Evolutionary conservation across 2,797 vertebrate genomes (phyloP).

Genomic region (Allobates femoralis): DNA sequence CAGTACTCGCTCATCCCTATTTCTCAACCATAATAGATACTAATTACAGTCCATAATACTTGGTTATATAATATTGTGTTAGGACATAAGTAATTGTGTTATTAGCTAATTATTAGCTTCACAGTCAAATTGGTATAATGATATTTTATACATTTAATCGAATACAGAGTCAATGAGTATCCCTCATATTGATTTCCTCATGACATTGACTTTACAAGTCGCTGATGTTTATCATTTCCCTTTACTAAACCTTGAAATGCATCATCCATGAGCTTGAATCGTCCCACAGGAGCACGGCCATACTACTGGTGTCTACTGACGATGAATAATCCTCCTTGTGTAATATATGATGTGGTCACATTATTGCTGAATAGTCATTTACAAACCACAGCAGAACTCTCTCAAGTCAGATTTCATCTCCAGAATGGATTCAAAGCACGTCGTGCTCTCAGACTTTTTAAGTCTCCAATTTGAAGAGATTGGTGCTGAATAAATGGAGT

Average conservation of each 20-base stretch:
- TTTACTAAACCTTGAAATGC: not conserved
- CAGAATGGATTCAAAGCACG: not conserved
- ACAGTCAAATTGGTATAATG: not conserved
- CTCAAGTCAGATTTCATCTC: conserved; percentile 22
- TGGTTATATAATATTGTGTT: not conserved
- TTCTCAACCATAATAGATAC: no score
- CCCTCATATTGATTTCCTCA: not conserved
- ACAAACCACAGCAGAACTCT: conserved; percentile 25
- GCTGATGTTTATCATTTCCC: not conserved
- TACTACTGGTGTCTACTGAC: not conserved
- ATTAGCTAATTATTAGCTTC: not conserved
- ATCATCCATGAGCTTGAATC: not conserved
- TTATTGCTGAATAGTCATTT: conserved; percentile 46
- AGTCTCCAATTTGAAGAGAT: conserved; percentile 49
- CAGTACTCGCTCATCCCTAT: no score
- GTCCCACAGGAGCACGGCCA: not conserved
- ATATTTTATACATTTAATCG: not conserved
- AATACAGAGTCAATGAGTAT: not conserved
- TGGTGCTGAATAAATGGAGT: conserved; percentile 58
- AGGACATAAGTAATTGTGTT: not conserved
- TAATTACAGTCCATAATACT: no score
- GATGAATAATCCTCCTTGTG: conserved; percentile 10
- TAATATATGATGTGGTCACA: conserved; percentile 26
- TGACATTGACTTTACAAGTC: not conserved
- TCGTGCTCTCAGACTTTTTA: conserved; percentile 43